Conservation (phyloP, 2,797 vertebrate species). For the Silurus aristotelis region DNA sequence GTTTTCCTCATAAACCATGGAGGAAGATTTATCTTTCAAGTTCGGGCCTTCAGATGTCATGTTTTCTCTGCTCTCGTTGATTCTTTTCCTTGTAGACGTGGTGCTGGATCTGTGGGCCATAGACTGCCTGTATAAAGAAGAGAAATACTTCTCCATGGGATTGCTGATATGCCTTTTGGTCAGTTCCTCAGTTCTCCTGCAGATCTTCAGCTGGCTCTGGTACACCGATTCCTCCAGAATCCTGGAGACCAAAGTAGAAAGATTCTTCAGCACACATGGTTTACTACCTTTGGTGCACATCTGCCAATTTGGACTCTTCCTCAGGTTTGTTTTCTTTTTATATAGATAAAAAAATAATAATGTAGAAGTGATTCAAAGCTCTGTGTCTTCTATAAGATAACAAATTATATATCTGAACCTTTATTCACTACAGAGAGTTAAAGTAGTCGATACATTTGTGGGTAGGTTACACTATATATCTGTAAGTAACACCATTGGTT, state of each 20-base stretch:
- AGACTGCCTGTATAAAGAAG: conserved; percentile 60
- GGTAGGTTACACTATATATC: neutral
- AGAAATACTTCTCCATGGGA: conserved; percentile 49
- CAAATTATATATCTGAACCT: neutral
- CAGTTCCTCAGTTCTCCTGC: conserved; percentile 65
- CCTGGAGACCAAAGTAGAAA: conserved; percentile 43
- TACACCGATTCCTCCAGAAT: conserved; percentile 50
- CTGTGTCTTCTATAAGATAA: neutral
- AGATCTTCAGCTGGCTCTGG: conserved; percentile 74
- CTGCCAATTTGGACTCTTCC: conserved; percentile 68
- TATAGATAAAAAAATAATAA: neutral
- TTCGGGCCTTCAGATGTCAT: conserved; percentile 44
- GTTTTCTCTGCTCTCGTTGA: conserved; percentile 49
- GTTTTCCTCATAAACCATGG: conserved; percentile 43
- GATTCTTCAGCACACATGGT: rapidly evolving
- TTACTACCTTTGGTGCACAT: conserved; percentile 61
- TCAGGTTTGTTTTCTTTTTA: conserved; percentile 58
- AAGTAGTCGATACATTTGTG: neutral
- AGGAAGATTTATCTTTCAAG: conserved; percentile 13
- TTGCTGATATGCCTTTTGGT: conserved; percentile 66
- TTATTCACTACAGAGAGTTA: neutral
- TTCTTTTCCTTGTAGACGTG: conserved; percentile 59
- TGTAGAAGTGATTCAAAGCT: neutral
- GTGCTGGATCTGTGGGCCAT: conserved; percentile 55
- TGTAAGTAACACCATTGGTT: neutral